Evolutionary conservation across 1,140 invertebrate species (phyloP).

Genomic region (Hormaphis cornu): DNA sequence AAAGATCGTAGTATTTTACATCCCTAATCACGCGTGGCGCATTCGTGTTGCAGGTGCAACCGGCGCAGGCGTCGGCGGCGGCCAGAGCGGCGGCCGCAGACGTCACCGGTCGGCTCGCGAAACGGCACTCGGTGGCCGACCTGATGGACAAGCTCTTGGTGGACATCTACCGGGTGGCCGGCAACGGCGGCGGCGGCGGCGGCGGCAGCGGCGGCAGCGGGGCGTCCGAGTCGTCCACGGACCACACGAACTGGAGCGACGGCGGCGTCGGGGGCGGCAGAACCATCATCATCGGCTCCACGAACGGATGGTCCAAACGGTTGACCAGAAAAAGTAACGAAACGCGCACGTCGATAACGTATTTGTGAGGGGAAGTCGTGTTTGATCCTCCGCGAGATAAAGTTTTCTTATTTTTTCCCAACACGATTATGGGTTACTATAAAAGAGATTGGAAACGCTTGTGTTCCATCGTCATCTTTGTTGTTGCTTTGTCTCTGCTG

Average conservation of each 20-base stretch:
- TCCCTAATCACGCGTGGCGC: too few species aligned
- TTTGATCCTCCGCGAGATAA: too few species aligned
- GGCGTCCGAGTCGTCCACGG: neutral
- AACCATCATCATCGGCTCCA: neutral
- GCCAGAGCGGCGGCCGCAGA: neutral
- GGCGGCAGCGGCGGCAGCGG: neutral
- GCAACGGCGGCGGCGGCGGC: too few species aligned
- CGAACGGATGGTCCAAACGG: neutral
- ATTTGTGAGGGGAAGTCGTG: neutral
- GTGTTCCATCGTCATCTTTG: too few species aligned
- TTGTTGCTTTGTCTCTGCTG: too few species aligned
- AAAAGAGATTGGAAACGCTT: too few species aligned
- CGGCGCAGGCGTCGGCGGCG: neutral
- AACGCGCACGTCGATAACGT: neutral
- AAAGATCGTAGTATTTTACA: too few species aligned
- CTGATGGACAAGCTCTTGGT: slow-evolving; percentile 5
- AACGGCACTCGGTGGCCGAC: neutral
- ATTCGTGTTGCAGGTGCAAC: too few species aligned
- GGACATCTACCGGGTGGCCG: slow-evolving; percentile 5
- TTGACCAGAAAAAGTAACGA: slow-evolving; percentile 9
- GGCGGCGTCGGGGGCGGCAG: neutral
- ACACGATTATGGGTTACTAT: too few species aligned
- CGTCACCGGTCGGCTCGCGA: neutral
- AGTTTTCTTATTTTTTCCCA: too few species aligned
- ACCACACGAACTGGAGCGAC: neutral